Conservation (phyloP, 1,140 invertebrate species). For the Pseudachorutes palmiensis region DNA sequence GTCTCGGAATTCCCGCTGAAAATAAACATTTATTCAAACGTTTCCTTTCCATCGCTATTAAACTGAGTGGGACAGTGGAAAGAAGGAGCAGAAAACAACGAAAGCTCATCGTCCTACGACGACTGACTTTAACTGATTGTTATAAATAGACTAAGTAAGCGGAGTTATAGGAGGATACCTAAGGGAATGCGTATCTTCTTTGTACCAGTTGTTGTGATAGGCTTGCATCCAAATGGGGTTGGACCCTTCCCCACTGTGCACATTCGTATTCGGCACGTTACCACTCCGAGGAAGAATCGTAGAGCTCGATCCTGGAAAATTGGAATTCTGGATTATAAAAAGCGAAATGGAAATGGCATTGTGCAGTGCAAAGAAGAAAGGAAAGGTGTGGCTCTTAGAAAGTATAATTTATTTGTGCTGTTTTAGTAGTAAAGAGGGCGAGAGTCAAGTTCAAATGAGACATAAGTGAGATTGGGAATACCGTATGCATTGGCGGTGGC, state of each 20-base stretch:
- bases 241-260: constrained; percentile 83
- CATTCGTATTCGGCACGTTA: constrained; percentile 85
- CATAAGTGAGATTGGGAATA: constrained; percentile 45
- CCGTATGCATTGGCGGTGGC: constrained; percentile 86
- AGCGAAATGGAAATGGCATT: neutral
- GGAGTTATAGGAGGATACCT: neutral
- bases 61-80: neutral
- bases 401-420: neutral
- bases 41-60: neutral
- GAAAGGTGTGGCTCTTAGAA: neutral
- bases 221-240: constrained; percentile 93
- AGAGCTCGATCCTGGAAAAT: constrained; percentile 55
- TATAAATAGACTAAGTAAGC: neutral
- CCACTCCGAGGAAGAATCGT: constrained; percentile 50
- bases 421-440: neutral
- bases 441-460: neutral
- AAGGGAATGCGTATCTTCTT: constrained; percentile 54
- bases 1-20: constrained; percentile 61
- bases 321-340: too few relatives aligned
- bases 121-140: neutral
- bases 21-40: constrained; percentile 28
- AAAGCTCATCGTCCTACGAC: constrained; percentile 16
- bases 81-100: neutral
- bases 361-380: neutral
- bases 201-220: constrained; percentile 91